Percentiles rank a stretch among this genome's conserved stretches.
phyloP scores from a whole-genome alignment of 1,140 invertebrate species.

The Phortica variegata region DNA sequence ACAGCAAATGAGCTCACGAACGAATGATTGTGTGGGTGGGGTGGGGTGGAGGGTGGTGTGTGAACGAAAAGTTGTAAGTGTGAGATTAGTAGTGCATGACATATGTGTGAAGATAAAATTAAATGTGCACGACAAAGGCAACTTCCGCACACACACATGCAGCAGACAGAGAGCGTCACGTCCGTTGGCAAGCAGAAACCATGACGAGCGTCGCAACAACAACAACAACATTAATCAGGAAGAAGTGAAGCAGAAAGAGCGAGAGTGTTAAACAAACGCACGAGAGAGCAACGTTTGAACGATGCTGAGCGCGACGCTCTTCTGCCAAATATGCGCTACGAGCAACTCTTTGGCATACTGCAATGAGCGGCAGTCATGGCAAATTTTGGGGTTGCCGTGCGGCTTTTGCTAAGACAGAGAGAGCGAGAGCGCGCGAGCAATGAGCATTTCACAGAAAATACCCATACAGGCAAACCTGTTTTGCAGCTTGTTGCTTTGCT shows the following conservation, averaged over 20 bases:
- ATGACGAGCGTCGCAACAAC: not conserved
- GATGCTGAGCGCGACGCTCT: conserved; percentile 33
- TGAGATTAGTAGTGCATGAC: conserved; percentile 31
- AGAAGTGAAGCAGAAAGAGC: too few relatives aligned
- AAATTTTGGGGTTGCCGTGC: not conserved
- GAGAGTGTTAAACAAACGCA: not conserved
- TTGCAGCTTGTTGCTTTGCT: conserved; percentile 27
- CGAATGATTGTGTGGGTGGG: not conserved
- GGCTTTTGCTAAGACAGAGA: too few relatives aligned
- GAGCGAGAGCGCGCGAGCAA: conserved; percentile 5
- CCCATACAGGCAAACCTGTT: conserved; percentile 25
- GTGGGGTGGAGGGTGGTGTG: conserved; percentile 3
- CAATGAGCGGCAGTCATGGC: conserved; percentile 9
- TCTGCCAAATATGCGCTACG: conserved; percentile 29
- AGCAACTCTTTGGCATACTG: conserved; percentile 46
- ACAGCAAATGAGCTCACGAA: too few relatives aligned
- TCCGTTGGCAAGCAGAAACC: conserved; percentile 3
- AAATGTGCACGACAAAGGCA: conserved; percentile 33
- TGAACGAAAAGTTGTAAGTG: conserved; percentile 9
- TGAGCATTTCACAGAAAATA: conserved; percentile 1
- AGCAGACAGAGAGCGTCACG: not conserved
- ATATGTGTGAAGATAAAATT: conserved; percentile 51
- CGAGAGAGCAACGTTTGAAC: conserved; percentile 25
- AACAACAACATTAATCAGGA: too few relatives aligned
- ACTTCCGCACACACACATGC: conserved; percentile 12